Evolutionary conservation across 1,140 invertebrate genomes (phyloP), one percentile per base, ranked within the genome.

Genomic region (Drosophila kurseongensis): DNA sequence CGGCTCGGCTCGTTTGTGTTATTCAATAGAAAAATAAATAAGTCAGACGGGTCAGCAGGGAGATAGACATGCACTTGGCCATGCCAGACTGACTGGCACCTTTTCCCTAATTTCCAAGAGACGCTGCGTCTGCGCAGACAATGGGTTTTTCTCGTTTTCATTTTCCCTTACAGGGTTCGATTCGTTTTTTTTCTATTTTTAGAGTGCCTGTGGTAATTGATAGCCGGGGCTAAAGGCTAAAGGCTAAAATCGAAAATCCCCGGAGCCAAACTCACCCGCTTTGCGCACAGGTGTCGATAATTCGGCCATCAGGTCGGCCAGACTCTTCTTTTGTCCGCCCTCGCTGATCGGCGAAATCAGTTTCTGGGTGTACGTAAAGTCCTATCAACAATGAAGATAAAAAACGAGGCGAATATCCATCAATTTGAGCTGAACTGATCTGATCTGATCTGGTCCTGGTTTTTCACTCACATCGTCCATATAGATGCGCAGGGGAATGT

Each of bases 401-500:
- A 32, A 29, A 35, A 10, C 18, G 36, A 18, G 47, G 1, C 9
- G n/a, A 41, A 35, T 56, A 69, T 48, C 60, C 41, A 69, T 56
- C 23, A 44, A 67, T 54, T 36, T 38, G 12, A 35, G 18, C 62
- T 40, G 14, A 65, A 10, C 47, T 27, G 47, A 55, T 12, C 7
- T 29, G 13, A 29, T 38, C 10, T 50, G 35, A 9, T 32, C 2
- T 32, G 2, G 5, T 16, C 42, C 29, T 4, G n/a, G n/a, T 14
- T 16, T 14, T 5, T n/a, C 29, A 51, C 82, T 89, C 58, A 88
- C 83, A 74, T 88, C 92, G 57, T 95, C 95, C n/a, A 94, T 93
- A 92, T 99, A 98, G 91, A 97, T 95, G 80, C 97, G 95, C 86
- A 98, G 96, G 59, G 98, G 98, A 94, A 99, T 98, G 92, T 97